Conservation (phyloP, 2,797 vertebrate genomes). For the Etheostoma nigrum region DNA sequence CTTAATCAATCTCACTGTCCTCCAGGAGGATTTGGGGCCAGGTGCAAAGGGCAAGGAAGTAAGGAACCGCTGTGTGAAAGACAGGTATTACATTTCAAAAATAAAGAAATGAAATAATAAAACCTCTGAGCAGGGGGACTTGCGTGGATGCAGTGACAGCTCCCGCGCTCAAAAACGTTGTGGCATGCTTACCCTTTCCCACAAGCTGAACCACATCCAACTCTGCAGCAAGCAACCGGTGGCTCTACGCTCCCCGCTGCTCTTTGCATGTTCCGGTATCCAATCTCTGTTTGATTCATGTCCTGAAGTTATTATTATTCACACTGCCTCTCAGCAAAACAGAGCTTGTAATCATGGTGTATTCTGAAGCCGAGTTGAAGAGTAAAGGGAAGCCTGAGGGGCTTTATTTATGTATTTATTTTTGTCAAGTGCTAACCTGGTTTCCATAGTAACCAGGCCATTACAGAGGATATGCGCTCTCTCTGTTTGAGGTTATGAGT, state of each 20-base stretch:
- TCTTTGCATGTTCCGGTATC: slow-evolving; percentile 2
- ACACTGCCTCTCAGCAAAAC: slow-evolving; percentile 6
- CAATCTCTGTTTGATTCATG: slow-evolving; percentile 4
- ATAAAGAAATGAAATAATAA: neutral
- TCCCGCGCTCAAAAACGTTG: slow-evolving; percentile 20
- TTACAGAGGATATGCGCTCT: slow-evolving; percentile 60
- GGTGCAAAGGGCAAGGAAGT: slow-evolving; percentile 28
- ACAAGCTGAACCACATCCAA: slow-evolving; percentile 5
- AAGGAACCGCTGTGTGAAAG: slow-evolving; percentile 6
- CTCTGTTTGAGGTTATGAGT: slow-evolving; percentile 57
- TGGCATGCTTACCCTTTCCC: slow-evolving; percentile 47
- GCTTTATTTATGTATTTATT: slow-evolving; percentile 16
- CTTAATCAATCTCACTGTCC: slow-evolving; percentile 42
- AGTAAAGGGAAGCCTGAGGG: slow-evolving; percentile 67
- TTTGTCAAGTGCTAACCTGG: slow-evolving; percentile 72
- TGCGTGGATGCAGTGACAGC: slow-evolving; percentile 7
- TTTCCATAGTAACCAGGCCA: slow-evolving; percentile 84
- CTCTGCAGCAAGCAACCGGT: slow-evolving; percentile 15
- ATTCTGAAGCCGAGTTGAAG: slow-evolving; percentile 72
- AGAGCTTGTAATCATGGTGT: slow-evolving; percentile 69
- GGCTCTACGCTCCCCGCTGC: slow-evolving; percentile 4
- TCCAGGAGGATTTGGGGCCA: slow-evolving; percentile 29
- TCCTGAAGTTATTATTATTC: slow-evolving; percentile 20
- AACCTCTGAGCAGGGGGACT: slow-evolving; percentile 16
- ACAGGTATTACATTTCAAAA: neutral